Percentiles rank a stretch among this genome's conserved stretches.
phyloP scores from a whole-genome alignment of 1,140 invertebrate genomes.

The Hormaphis cornu region DNA sequence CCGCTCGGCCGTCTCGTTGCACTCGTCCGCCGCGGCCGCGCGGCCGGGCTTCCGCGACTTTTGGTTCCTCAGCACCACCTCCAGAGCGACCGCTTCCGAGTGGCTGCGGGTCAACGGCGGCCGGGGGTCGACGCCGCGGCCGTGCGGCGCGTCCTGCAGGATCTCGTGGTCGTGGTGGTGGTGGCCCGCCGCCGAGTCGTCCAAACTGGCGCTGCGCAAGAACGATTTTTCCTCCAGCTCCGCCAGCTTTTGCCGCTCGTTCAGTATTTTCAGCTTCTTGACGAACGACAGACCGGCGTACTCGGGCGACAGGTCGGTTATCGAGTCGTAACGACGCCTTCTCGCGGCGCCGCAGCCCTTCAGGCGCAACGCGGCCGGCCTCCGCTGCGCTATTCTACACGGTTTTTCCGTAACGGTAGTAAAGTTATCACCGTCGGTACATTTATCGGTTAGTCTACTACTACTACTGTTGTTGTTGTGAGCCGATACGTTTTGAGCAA shows the following conservation, averaged over 20 bases:
- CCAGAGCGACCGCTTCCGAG: slow-evolving; percentile 49
- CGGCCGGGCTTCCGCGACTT: neutral
- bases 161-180: too few relatives aligned
- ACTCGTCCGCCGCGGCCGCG: slow-evolving; percentile 48
- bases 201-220: slow-evolving; percentile 65
- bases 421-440: slow-evolving; percentile 14
- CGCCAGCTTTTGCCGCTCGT: slow-evolving; percentile 74
- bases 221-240: slow-evolving; percentile 64
- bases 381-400: slow-evolving; percentile 23
- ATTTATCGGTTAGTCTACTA: slow-evolving; percentile 2
- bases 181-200: too few relatives aligned
- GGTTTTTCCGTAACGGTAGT: slow-evolving; percentile 12
- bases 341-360: neutral
- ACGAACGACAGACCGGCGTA: slow-evolving; percentile 78
- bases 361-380: slow-evolving; percentile 1
- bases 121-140: too few relatives aligned
- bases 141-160: slow-evolving; percentile 40
- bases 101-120: slow-evolving; percentile 55
- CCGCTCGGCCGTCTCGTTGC: slow-evolving; percentile 72
- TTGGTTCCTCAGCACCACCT: slow-evolving; percentile 37
- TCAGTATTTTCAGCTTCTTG: slow-evolving; percentile 76
- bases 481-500: slow-evolving; percentile 30
- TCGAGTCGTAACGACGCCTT: slow-evolving; percentile 56
- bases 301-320: slow-evolving; percentile 78
- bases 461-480: too few relatives aligned